Evolutionary conservation across 2,888 invertebrate genomes (phyloP).

Genomic region (Nomada goodeniana): DNA sequence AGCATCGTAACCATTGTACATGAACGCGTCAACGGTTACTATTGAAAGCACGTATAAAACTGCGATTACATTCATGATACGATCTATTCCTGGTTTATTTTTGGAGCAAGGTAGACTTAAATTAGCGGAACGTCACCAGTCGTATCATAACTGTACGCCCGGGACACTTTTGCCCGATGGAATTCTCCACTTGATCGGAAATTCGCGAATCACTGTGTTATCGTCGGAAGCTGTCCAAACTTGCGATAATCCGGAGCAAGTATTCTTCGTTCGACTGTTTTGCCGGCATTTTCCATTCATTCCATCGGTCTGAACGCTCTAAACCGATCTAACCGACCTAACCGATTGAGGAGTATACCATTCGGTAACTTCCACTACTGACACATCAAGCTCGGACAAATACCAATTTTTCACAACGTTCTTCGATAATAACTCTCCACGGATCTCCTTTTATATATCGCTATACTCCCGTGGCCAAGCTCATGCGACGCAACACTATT

Average conservation of each 20-base stretch:
- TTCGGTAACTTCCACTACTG: too few species aligned
- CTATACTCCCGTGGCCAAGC: too few species aligned
- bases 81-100: conserved; percentile 6
- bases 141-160: conserved; percentile 9
- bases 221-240: background rate
- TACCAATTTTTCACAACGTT: too few species aligned
- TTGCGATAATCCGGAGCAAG: background rate
- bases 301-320: background rate
- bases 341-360: too few species aligned
- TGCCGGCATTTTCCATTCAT: background rate
- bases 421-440: too few species aligned
- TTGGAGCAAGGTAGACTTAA: background rate
- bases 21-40: conserved; percentile 10
- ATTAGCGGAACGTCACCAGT: background rate
- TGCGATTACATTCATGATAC: conserved; percentile 41
- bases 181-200: conserved; percentile 7
- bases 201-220: background rate
- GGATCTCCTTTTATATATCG: too few species aligned
- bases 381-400: too few species aligned
- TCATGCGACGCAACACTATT: background rate
- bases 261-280: conserved; percentile 3
- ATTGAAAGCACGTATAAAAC: conserved; percentile 26
- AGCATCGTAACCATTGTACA: conserved; percentile 30
- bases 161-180: too few species aligned
- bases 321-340: background rate